Base-by-base conservation (phyloP, 2,888 invertebrate genomes). In the Apamea sordens region DNA sequence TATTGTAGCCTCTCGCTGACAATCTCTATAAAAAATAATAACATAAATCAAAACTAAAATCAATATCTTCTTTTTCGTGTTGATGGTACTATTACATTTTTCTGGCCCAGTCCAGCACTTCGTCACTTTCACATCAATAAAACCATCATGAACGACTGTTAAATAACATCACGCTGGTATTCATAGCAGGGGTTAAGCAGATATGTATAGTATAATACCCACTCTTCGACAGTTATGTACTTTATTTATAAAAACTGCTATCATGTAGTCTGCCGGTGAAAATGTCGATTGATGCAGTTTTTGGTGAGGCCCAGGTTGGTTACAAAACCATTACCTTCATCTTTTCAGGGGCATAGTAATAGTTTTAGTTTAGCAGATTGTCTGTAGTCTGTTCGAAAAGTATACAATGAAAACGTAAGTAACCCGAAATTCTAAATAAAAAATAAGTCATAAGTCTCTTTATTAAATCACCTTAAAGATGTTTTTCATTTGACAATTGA, bases 1-100 rank as follows among this genome's bases (percentile, higher is more conserved):
- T 41, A 97, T 97, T 0, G 97, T 97, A 0, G 95, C 93, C 71
- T 97, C 97, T 0, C 97, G 93, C 85, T 97, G 97, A 81, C 94
- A 94, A 84, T 97, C 97, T 79, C 97, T 97, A 91, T 18, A 93
- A 4, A 56, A n/a, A 56, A 56, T 11, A 53, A 21, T 53, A n/a
- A 0, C 24, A 56, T 4, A 56, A 10, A 56, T 56, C 2, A 53
- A 56, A n/a, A 56, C 11, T n/a, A 56, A 24, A 4, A 56, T 24
- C 24, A n/a, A 56, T 4, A 1, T 56, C 24, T 24, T 18, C 50
- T 44, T 50, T 6, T 24, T 56, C 24, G 56, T 59, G n/a, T 59
- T 5, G 0, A 10, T 53, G 50, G 7, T 21, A 50, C 21, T 50
- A 6, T 50, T 18, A 50, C 6, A 53, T 53, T 21, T 53, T 21